Evolutionary conservation across 2,797 vertebrate genomes (phyloP).

Genomic region (Spinus pinus): DNA sequence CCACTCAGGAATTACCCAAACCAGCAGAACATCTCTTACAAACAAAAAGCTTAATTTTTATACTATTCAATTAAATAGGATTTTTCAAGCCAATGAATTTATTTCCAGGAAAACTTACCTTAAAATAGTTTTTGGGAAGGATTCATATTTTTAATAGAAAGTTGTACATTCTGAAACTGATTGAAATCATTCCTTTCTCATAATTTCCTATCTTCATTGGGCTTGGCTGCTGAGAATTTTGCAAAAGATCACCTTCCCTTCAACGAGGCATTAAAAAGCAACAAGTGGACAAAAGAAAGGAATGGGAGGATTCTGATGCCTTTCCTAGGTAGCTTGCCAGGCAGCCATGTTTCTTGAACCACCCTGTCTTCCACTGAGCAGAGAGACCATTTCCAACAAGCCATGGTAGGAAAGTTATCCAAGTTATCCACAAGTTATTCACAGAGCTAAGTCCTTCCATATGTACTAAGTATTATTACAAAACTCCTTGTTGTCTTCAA

Average conservation of each 20-base stretch:
- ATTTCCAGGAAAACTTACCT: neutral
- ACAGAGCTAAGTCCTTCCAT: neutral
- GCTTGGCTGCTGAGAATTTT: neutral
- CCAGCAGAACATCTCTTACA: neutral
- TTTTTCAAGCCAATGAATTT: neutral
- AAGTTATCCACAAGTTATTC: neutral
- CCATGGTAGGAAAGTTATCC: neutral
- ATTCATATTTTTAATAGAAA: neutral
- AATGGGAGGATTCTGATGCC: neutral
- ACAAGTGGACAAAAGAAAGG: neutral
- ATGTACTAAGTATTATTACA: neutral
- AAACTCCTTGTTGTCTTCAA: neutral
- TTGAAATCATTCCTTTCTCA: neutral
- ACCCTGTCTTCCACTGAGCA: neutral
- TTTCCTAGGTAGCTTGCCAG: neutral
- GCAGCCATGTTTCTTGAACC: neutral
- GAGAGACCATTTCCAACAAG: neutral
- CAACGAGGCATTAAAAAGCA: neutral
- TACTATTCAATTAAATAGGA: neutral
- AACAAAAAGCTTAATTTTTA: neutral
- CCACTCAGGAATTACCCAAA: rapidly evolving
- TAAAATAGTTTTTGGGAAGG: neutral
- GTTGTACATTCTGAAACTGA: neutral
- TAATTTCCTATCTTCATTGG: neutral
- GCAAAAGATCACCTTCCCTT: neutral